phyloP scores from a whole-genome alignment of 1,140 invertebrate genomes.

The Saccostrea cuccullata region DNA sequence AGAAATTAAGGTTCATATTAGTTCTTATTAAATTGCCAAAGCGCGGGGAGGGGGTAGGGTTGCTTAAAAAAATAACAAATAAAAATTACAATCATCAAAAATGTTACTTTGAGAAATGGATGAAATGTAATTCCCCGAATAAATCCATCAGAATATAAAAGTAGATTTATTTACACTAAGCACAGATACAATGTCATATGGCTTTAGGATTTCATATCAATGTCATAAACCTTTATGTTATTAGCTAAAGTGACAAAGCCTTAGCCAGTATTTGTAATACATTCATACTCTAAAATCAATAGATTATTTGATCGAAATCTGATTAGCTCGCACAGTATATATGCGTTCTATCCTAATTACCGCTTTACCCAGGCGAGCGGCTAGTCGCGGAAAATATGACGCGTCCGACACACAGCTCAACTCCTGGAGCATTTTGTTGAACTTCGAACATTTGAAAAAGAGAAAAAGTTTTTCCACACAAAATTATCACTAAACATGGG shows the following conservation, averaged over 20 bases:
- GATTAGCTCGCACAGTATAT: neutral
- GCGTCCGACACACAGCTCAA: neutral
- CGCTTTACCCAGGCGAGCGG: neutral
- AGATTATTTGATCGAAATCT: neutral
- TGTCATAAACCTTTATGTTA: neutral
- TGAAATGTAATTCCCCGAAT: neutral
- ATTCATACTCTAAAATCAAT: slow-evolving; percentile 15
- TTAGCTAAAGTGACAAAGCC: slow-evolving; percentile 8
- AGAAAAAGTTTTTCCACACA: neutral
- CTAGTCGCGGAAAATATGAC: neutral
- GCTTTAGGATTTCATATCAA: neutral
- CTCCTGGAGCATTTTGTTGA: neutral
- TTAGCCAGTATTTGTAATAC: slow-evolving; percentile 8
- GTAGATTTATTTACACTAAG: slow-evolving; percentile 3
- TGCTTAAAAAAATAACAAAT: too few relatives aligned
- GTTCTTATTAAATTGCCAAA: too few relatives aligned
- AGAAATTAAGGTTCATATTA: too few relatives aligned
- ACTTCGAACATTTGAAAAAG: neutral
- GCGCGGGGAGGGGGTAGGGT: too few relatives aligned
- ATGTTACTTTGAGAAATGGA: too few relatives aligned
- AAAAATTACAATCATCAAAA: too few relatives aligned
- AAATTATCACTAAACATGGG: neutral
- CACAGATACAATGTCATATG: too few relatives aligned
- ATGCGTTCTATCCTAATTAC: neutral
- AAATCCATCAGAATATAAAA: neutral